Evolutionary conservation across 37 sponge, comb jelly and placozoan species (phyloP), one percentile per base, ranked within the genome.

Genomic region (Amphimedon queenslandica): DNA sequence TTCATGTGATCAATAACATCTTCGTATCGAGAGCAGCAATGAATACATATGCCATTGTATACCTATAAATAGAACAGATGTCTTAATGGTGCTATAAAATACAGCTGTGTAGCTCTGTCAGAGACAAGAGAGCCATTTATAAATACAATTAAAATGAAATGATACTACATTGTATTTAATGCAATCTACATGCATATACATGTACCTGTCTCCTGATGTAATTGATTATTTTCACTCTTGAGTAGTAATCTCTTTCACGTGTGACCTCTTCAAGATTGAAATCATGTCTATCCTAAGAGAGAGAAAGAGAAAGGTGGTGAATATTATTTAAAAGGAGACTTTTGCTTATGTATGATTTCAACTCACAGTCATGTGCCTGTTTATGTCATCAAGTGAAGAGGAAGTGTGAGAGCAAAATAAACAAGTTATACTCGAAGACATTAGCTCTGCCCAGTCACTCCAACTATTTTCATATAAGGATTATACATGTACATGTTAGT

Each of bases 181-280:
- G n/a, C n/a, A n/a, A n/a, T n/a, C n/a, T n/a, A n/a, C n/a, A n/a
- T n/a, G n/a, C n/a, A n/a, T 60, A 60, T 24, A 30, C 6, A 4
- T 31, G 29, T 2, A 92, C 84, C 72, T 83, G 76, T 47, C 88
- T 74, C 25, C 93, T 79, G 40, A 92, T 76, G 78, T 80, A 92
- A 73, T 92, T 92, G 43, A 92, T 67, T 5, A 75, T 34, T 57
- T 83, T 87, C 24, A 92, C 74, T 53, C 77, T 67, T 1, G 32
- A n/a, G 69, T 92, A 92, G 73, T 86, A 87, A 55, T 87, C 85
- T 67, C 72, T 42, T 28, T 67, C 24, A 20, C n/a, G 25, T 8
- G 55, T 34, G 4, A 40, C 8, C 2, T 37, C 69, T 0, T 13
- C 16, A 8, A 79, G 60, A 32, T 78, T 67, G 56, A 92, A 92